Evolutionary conservation across 2,797 vertebrate genomes (phyloP), one percentile per base, ranked within the genome.

Genomic region (Gallinago solitaria): DNA sequence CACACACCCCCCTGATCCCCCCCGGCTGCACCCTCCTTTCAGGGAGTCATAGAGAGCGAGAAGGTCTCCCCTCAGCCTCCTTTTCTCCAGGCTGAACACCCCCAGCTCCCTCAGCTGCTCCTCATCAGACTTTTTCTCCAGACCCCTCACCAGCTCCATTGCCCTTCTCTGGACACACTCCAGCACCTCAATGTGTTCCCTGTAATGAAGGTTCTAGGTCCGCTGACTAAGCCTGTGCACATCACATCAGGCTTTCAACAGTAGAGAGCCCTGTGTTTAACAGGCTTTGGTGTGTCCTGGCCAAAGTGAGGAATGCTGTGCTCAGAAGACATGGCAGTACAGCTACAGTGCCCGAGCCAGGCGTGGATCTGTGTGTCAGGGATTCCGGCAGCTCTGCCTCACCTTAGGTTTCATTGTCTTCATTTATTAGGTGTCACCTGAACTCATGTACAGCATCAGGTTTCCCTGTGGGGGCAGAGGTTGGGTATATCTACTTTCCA

Each of bases 381-480:
- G 39, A 7, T 20, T 2, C 27, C 68, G 5, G 23, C 0, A 9
- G 47, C 53, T 27, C 9, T 56, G 24, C 50, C 39, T 64, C 27
- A 1, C 5, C 33, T 19, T 33, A 41, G 6, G 3, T 10, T 61
- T 53, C 57, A 7, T 54, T 47, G 20, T 9, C 27, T 35, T n/a
- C 28, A 7, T 0, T 0, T 24, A 2, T 11, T 6, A 32, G 56
- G 43, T 24, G 41, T 23, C 32, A 41, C 33, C 33, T 2, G 7
- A 33, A 9, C 9, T 8, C 3, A 0, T 1, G 28, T 11, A 6
- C 8, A n/a, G 28, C 35, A 6, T 5, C 8, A 14, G 45, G 25
- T 9, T 27, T 60, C 45, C 13, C 47, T 63, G 20, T 23, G 45
- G 47, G 12, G 23, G 59, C 28, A 60, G 23, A 28, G 13, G 7